Conservation (phyloP, 2,113 vertebrate species). For the Gobio gobio region DNA sequence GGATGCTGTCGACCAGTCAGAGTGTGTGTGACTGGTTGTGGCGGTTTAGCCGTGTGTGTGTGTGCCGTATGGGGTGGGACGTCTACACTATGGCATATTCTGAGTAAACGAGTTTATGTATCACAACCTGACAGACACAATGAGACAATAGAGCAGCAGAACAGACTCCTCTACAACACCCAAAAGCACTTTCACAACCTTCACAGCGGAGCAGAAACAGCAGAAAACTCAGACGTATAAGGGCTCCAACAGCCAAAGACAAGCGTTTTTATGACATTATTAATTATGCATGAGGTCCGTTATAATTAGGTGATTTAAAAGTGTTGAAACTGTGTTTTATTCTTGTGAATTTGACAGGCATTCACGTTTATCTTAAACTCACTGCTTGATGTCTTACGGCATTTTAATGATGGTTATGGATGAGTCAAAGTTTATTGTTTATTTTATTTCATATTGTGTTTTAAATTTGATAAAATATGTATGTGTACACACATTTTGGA, state of each 20-base stretch:
- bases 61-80: background rate
- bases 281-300: background rate
- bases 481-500: too few relatives aligned
- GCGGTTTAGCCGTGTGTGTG: background rate
- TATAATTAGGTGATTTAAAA: background rate
- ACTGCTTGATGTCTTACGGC: background rate
- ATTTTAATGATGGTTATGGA: background rate
- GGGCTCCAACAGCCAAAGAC: too few relatives aligned
- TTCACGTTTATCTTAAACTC: background rate
- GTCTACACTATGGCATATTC: background rate
- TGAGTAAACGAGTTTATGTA: background rate
- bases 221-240: too few relatives aligned
- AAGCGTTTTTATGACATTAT: background rate
- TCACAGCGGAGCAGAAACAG: too few relatives aligned
- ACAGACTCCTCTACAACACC: too few relatives aligned
- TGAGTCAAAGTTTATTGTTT: background rate
- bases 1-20: background rate
- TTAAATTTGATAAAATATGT: too few relatives aligned
- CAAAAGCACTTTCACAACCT: too few relatives aligned
- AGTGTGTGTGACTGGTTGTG: background rate
- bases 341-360: background rate
- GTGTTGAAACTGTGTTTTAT: background rate
- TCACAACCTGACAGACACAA: background rate
- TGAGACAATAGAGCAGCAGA: too few relatives aligned
- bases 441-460: background rate